Conservation (phyloP, 37 sponge, comb jelly and placozoan species). For the Ianthella basta region DNA sequence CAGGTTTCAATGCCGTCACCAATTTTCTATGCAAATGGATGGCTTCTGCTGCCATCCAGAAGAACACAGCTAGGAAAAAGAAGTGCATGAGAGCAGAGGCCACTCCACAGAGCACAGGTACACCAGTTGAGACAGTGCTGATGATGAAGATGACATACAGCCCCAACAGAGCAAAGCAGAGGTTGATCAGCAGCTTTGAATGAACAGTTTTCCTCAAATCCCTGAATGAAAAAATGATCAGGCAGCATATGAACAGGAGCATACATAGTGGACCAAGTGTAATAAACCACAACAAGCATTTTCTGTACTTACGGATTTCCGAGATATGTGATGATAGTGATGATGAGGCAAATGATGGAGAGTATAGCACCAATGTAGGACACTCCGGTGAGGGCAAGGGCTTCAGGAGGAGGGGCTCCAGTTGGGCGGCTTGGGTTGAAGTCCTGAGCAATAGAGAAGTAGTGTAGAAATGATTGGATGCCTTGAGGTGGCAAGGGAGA, state of each 20-base stretch:
- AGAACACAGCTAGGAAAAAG: conserved; percentile 49
- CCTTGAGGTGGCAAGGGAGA: no score
- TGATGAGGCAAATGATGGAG: conserved; percentile 52
- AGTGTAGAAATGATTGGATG: no score
- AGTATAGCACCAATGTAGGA: conserved; percentile 51
- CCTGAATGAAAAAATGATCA: no score
- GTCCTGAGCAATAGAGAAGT: no score
- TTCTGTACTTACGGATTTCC: conserved; percentile 48
- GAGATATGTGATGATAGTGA: conserved; percentile 42
- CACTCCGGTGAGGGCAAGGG: conserved; percentile 24
- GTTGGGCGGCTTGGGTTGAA: no score
- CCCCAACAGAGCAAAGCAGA: conserved; percentile 51
- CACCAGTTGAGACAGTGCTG: background rate
- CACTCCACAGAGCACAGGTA: conserved; percentile 28
- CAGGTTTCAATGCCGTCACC: conserved; percentile 30
- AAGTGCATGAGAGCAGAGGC: conserved; percentile 45
- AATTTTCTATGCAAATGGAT: conserved; percentile 47
- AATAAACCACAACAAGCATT: no score
- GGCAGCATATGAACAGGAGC: no score
- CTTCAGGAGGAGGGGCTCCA: no score
- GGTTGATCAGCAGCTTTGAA: conserved; percentile 53
- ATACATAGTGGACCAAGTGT: no score
- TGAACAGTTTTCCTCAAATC: conserved; percentile 39
- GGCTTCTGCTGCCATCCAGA: conserved; percentile 58
- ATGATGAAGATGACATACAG: conserved; percentile 48